A percentile compares a stretch with the other conserved stretches of the same genome.
These are phyloP conservation scores for Hyppa rectilinea DNA, from an alignment of 2,888 invertebrate species.

Conservation along the genomic window DNA sequence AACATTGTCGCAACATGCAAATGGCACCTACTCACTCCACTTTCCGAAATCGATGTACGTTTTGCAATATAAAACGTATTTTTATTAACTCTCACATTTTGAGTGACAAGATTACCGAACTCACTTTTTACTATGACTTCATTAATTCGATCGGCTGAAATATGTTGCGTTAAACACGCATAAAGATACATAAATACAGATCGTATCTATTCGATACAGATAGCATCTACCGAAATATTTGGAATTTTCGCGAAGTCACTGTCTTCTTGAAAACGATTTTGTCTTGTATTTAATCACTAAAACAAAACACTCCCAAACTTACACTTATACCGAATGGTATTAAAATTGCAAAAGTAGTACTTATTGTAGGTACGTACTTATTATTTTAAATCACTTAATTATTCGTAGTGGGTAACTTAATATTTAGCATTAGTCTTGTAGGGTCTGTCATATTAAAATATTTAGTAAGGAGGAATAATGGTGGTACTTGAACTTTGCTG, in stretches of 20 bases:
- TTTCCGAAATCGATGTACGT: slow-evolving; percentile 65
- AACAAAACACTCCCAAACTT: not conserved
- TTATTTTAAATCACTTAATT: no score
- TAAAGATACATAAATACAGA: slow-evolving; percentile 27
- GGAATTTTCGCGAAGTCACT: not conserved
- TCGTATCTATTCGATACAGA: slow-evolving; percentile 4
- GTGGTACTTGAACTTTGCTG: not conserved
- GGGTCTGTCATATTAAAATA: not conserved
- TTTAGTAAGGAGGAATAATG: not conserved
- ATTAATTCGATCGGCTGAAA: slow-evolving; percentile 28
- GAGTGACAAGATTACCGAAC: slow-evolving; percentile 29
- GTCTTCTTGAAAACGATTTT: no score
- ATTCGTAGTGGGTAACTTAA: not conserved
- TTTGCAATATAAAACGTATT: slow-evolving; percentile 45
- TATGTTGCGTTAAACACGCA: slow-evolving; percentile 46
- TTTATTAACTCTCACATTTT: slow-evolving; percentile 24
- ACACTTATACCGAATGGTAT: not conserved
- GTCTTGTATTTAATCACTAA: not conserved
- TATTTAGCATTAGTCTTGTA: not conserved
- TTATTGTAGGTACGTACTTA: not conserved
- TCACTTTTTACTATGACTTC: slow-evolving; percentile 25
- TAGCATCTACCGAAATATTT: not conserved
- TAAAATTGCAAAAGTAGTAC: not conserved
- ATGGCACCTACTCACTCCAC: slow-evolving; percentile 63
- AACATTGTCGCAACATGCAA: slow-evolving; percentile 71